Evolutionary conservation across 2,888 invertebrate species (phyloP), one percentile per base, ranked within the genome.

Genomic region (Macropis europaea): DNA sequence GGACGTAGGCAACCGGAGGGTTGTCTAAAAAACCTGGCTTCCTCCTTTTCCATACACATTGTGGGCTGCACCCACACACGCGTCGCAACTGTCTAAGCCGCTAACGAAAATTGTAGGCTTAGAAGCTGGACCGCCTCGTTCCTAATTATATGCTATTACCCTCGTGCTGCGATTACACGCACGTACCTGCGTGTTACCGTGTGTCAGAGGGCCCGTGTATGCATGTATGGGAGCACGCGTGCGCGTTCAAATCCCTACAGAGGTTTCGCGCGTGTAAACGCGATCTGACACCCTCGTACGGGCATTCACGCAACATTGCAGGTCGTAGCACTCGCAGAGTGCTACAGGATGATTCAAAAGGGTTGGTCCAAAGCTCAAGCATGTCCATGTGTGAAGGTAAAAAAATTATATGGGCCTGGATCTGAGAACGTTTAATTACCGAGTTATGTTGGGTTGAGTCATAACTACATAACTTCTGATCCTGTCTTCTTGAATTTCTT

Each of bases 111-210:
- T 80, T 78, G 84, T 61, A 77, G 81, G 69, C 73, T 74, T 81
- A 77, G 76, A 73, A 75, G 54, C 57, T 67, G 71, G 70, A 64
- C 73, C 76, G 73, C 60, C 71, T 68, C 63, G 60, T 56, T 63
- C 61, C 73, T 82, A 83, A 82, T 82, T 83, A 76, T 71, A 82
- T 76, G 76, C 70, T 70, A 82, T 83, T 83, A 83, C 67, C 42
- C 47, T n/a, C 22, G n/a, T n/a, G 50, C 32, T 30, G 52, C 50
- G 57, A 48, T 60, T 45, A 4, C 36, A 40, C 54, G 61, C 43
- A 17, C 42, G 70, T 52, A 52, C 17, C 26, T 34, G 7, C 13
- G 17, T 36, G 32, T 19, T n/a, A n/a, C n/a, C n/a, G 24, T 42
- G 56, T 17, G 48, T 34, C 28, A 7, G n/a, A 24, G 13, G 32